Percentiles rank a stretch among this genome's conserved stretches.
Evolutionary conservation across 2,888 invertebrate genomes (phyloP).

Genomic region (Rhimphoctona megacephalus): DNA sequence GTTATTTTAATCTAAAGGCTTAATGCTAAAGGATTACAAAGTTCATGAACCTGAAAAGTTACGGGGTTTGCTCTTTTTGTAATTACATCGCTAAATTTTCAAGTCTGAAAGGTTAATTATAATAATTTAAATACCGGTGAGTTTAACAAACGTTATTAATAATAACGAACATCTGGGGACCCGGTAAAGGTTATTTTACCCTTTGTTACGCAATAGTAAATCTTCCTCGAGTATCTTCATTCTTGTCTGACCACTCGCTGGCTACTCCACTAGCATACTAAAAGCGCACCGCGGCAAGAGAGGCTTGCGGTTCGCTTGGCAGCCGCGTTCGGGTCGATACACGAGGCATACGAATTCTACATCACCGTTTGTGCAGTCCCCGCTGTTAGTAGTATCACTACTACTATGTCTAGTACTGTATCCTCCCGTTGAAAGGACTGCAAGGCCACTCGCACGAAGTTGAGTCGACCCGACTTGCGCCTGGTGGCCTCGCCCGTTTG

Average conservation of each 20-base stretch:
- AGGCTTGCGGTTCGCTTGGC: conserved; percentile 75
- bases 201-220: conserved; percentile 66
- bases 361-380: conserved; percentile 46
- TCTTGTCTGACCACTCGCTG: conserved; percentile 76
- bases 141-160: conserved; percentile 23
- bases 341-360: conserved; percentile 62
- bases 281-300: conserved; percentile 68
- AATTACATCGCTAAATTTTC: neutral
- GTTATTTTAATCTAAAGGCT: neutral
- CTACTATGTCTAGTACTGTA: conserved; percentile 29
- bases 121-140: neutral
- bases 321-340: conserved; percentile 76
- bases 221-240: conserved; percentile 69
- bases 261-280: conserved; percentile 79
- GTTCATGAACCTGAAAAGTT: neutral
- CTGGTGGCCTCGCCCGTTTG: conserved; percentile 59
- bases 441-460: conserved; percentile 48
- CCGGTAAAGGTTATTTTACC: neutral
- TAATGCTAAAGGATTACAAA: neutral
- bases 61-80: neutral
- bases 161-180: neutral
- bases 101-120: neutral
- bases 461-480: conserved; percentile 48
- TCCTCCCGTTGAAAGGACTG: conserved; percentile 54
- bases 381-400: conserved; percentile 37